Evolutionary conservation across 2,888 invertebrate genomes (phyloP), one percentile per base, ranked within the genome.

Genomic region (Pterostichus madidus): DNA sequence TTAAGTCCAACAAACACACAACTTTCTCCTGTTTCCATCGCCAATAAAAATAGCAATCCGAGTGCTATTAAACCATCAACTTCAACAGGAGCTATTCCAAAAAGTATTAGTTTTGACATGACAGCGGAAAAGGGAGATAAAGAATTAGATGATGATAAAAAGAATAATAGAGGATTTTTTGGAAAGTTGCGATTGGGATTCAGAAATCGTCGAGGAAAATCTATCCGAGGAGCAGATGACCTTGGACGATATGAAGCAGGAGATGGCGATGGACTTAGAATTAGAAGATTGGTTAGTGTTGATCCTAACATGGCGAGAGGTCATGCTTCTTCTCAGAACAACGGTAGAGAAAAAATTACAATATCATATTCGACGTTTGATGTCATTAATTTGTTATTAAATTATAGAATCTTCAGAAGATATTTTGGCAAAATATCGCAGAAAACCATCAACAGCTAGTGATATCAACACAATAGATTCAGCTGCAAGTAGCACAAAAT

Each of bases 371-470:
- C 24, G 24, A 24, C 24, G 24, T 24, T 24, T 24, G 24, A 24
- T 24, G 24, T 24, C 24, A 24, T 24, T 24, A 24, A 24, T 24
- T 64, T 46, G 6, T 10, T 17, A 5, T 84, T 76, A 85, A 17
- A 88, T 91, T 86, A 89, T 89, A 87, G 97, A 97, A 91, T 94
- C 94, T 46, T 95, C 96, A 0, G 98, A 98, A 87, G 98, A 98
- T 88, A 99, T 99, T 88, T 92, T 99, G 85, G 98, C 97, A 56
- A 99, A 98, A 90, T 99, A 99, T 90, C 92, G 98, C 3, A 93
- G 94, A 85, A 94, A 94, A 88, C 92, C 93, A 81, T 92, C 93
- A 84, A 91, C 90, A 15, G 92, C 91, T 78, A 91, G 91, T 44
- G 92, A 91, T 85, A 91, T 91, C 82, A 84, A 85, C 39, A 84